Conservation (phyloP, 2,113 vertebrate species). For the Phasianus colchicus region DNA sequence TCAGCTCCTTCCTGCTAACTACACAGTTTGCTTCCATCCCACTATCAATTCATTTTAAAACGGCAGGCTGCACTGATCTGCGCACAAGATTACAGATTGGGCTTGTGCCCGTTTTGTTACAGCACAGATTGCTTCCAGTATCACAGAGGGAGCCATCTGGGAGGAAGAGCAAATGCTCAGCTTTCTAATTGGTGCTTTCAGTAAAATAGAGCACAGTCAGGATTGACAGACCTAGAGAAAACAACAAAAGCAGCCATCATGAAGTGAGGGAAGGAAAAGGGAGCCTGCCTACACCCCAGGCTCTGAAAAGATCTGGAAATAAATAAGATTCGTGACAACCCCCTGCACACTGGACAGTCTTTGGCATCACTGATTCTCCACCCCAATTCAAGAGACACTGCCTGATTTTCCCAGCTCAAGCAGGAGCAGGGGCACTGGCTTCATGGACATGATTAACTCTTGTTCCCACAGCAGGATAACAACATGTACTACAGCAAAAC, state of each 20-base stretch:
- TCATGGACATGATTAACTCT: background rate
- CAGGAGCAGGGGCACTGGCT: background rate
- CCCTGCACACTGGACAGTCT: background rate
- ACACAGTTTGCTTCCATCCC: background rate
- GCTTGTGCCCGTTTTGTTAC: background rate
- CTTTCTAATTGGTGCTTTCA: conserved; percentile 51
- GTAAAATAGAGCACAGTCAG: background rate
- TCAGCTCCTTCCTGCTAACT: background rate
- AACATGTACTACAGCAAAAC: background rate
- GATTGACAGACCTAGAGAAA: conserved; percentile 18
- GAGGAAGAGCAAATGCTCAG: conserved; percentile 12
- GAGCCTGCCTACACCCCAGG: background rate
- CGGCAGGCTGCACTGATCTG: background rate
- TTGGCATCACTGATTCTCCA: background rate
- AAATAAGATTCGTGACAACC: background rate
- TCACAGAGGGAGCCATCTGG: conserved; percentile 19
- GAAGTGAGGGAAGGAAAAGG: background rate
- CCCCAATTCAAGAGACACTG: background rate
- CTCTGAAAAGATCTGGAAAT: background rate
- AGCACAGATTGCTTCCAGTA: conserved; percentile 23
- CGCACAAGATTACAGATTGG: background rate
- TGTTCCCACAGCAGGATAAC: background rate
- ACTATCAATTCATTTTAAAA: background rate
- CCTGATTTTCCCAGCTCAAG: background rate
- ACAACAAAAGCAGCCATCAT: background rate